Evolutionary conservation across 2,113 vertebrate species (phyloP).

Genomic region (Machaerirhynchus nigripectus): DNA sequence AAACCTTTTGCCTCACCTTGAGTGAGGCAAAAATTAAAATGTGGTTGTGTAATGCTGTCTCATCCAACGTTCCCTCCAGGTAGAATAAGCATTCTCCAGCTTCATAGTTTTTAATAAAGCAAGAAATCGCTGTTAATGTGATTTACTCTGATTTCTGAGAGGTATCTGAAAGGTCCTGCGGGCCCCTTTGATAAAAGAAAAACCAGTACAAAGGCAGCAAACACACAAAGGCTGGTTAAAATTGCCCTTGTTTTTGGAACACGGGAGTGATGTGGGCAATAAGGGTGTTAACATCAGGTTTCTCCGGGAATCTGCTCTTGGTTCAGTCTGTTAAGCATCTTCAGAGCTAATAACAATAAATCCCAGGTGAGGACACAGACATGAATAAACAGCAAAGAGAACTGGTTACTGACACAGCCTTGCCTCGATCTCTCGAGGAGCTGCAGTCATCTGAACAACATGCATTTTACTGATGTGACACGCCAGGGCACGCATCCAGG

Average conservation of each 20-base stretch:
- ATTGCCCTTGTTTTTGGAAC: background rate
- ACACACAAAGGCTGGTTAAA: background rate
- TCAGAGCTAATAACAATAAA: background rate
- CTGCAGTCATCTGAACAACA: background rate
- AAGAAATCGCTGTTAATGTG: background rate
- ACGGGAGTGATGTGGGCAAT: background rate
- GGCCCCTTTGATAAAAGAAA: background rate
- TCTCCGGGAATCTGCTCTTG: background rate
- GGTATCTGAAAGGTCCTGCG: background rate
- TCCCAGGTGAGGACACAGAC: background rate
- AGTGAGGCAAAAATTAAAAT: background rate
- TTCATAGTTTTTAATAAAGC: background rate
- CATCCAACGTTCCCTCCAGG: background rate
- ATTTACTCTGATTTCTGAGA: background rate
- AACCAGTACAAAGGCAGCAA: background rate
- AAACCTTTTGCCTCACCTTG: background rate
- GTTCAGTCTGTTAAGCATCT: background rate
- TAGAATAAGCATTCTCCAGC: background rate
- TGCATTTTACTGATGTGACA: background rate
- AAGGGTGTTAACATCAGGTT: background rate
- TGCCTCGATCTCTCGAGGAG: background rate
- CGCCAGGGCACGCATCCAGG: background rate
- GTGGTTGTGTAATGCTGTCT: background rate
- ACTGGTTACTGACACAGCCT: background rate
- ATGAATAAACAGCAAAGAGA: background rate